Percentiles rank a stretch among this genome's conserved stretches.
Conservation (phyloP, 2,113 vertebrate species). For the Asarcornis scutulata region DNA sequence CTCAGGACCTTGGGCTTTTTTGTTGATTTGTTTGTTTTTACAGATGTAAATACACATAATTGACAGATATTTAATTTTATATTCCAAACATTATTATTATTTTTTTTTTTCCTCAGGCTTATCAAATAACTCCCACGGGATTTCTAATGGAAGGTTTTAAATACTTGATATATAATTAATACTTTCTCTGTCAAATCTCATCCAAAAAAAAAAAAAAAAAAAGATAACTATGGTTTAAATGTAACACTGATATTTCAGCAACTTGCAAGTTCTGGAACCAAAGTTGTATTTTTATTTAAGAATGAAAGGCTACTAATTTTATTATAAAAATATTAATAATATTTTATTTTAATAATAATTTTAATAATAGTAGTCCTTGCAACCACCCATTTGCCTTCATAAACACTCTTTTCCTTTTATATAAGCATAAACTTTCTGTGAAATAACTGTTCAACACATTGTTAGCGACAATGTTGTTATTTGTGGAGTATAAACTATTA, state of each 20-base stretch:
- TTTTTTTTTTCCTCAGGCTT: background rate
- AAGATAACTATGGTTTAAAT: background rate
- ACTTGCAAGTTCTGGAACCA: background rate
- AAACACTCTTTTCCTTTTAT: background rate
- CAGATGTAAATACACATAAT: background rate
- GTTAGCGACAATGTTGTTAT: background rate
- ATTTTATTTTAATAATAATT: no score
- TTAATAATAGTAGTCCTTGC: background rate
- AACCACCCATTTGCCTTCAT: background rate
- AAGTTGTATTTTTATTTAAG: background rate
- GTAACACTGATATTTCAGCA: background rate
- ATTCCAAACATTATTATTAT: background rate
- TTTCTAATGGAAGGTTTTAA: background rate
- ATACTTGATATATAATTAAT: background rate
- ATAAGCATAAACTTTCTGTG: background rate
- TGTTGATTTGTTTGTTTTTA: background rate
- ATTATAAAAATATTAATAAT: background rate
- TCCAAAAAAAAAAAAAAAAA: background rate
- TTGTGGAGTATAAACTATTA: background rate
- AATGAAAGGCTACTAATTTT: background rate
- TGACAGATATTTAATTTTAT: background rate
- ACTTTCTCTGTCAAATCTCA: background rate
- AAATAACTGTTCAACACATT: background rate
- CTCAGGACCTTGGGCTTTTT: background rate
- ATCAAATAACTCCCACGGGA: background rate